A percentile compares a stretch with the other conserved stretches of the same genome.
Conservation (phyloP, 2,113 vertebrate genomes). For the Nycticebus coucang region DNA sequence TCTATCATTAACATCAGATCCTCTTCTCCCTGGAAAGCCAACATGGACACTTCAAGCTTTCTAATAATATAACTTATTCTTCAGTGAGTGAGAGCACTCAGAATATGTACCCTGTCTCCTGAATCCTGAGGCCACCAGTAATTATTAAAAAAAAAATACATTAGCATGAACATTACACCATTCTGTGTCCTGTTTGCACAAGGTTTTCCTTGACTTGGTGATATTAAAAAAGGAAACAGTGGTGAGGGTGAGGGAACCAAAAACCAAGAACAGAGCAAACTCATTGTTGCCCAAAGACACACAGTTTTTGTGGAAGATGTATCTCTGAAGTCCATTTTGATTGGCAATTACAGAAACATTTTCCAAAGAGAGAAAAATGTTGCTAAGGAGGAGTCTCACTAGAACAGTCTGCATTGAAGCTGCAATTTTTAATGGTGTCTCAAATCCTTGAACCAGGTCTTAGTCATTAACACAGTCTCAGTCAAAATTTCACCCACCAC, state of each 20-base stretch:
- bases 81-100: not conserved
- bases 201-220: too few species aligned
- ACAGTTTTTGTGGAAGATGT: not conserved
- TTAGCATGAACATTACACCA: too few species aligned
- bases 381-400: too few species aligned
- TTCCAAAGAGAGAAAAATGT: not conserved
- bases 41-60: not conserved
- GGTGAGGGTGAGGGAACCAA: too few species aligned
- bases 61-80: too few species aligned
- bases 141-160: not conserved
- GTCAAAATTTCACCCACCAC: not conserved
- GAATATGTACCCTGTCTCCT: fast-evolving
- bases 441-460: not conserved
- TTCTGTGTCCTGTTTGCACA: too few species aligned
- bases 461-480: not conserved
- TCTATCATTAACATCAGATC: not conserved
- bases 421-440: not conserved
- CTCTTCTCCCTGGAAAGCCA: not conserved
- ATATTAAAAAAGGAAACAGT: too few species aligned
- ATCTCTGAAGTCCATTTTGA: not conserved
- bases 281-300: not conserved
- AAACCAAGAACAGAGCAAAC: too few species aligned
- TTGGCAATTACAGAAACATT: not conserved
- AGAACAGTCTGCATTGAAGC: not conserved
- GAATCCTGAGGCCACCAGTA: not conserved